Conservation (phyloP, 2,888 invertebrate species). For the Lycia hirtaria region DNA sequence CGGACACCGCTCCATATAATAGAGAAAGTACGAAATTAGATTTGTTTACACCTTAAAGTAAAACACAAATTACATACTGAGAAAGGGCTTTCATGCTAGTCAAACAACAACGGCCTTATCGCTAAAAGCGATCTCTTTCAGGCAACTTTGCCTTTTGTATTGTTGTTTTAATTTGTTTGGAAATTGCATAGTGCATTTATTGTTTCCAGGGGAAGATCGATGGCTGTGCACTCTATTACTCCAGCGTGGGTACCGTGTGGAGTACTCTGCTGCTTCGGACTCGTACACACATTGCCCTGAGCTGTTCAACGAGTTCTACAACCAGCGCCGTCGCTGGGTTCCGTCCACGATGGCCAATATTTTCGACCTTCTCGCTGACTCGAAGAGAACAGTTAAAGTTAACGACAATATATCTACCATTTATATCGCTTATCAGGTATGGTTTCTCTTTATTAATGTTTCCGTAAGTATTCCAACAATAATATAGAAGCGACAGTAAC, state of each 20-base stretch:
- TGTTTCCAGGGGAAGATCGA: conserved; percentile 92
- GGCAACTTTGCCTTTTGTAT: too few species aligned
- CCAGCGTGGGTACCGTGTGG: conserved; percentile 96
- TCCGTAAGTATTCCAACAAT: too few species aligned
- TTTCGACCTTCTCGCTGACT: conserved; percentile 92
- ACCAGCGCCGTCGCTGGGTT: conserved; percentile 97
- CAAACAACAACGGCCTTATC: too few species aligned
- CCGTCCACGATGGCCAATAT: conserved; percentile 98
- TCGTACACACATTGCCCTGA: conserved; percentile 98
- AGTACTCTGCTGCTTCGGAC: conserved; percentile 98
- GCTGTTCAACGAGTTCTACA: conserved; percentile 96
- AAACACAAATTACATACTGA: too few species aligned
- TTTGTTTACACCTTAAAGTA: too few species aligned
- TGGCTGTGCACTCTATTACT: conserved; percentile 97
- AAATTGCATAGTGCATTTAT: too few species aligned
- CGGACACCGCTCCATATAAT: too few species aligned
- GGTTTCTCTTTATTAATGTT: conserved; percentile 4
- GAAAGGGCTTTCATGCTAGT: too few species aligned
- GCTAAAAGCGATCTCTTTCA: too few species aligned
- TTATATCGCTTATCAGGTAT: conserved; percentile 89
- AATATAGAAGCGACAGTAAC: too few species aligned
- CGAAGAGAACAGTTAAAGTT: conserved; percentile 90
- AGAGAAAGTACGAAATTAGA: too few species aligned
- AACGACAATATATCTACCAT: conserved; percentile 95
- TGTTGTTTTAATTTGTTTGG: too few species aligned